Evolutionary conservation across 2,797 vertebrate species (phyloP).

Genomic region (Gouania willdenowi): DNA sequence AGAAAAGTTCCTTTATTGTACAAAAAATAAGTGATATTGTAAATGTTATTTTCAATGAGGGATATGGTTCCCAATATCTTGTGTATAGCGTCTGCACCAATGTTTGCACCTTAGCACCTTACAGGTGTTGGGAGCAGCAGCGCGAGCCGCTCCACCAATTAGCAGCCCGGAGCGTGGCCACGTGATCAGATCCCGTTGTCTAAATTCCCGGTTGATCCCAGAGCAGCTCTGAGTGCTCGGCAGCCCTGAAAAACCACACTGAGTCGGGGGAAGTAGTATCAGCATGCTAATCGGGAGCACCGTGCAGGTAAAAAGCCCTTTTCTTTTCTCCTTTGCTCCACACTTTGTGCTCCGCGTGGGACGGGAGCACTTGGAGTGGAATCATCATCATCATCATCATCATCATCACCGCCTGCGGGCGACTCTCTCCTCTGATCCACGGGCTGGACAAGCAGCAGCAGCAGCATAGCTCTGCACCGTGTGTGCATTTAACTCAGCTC

Average conservation of each 20-base stretch:
- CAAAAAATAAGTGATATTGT: too few species aligned
- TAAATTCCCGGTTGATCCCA: constrained; percentile 57
- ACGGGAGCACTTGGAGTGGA: too few species aligned
- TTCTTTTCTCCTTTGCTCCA: background rate
- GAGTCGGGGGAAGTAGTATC: constrained; percentile 32
- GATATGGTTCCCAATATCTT: too few species aligned
- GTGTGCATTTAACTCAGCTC: constrained; percentile 40
- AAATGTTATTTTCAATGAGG: too few species aligned
- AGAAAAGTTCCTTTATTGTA: too few species aligned
- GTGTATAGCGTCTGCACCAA: too few species aligned
- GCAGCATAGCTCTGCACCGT: constrained; percentile 36
- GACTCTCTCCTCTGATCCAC: constrained; percentile 26
- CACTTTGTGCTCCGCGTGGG: background rate
- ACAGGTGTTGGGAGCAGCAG: constrained; percentile 57
- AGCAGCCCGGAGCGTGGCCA: constrained; percentile 57
- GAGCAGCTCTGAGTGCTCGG: constrained; percentile 44
- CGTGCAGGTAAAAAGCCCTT: constrained; percentile 51
- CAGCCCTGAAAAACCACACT: constrained; percentile 24
- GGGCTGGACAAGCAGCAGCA: constrained; percentile 58
- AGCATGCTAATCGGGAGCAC: constrained; percentile 24
- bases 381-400: too few species aligned
- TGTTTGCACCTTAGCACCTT: constrained; percentile 7
- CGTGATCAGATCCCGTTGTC: constrained; percentile 70
- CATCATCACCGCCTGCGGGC: background rate
- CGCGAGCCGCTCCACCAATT: constrained; percentile 64